Percentiles rank a stretch among this genome's conserved stretches.
Conservation (phyloP, 92 coral and sea anemone species). For the Phenganax stokvisi region DNA sequence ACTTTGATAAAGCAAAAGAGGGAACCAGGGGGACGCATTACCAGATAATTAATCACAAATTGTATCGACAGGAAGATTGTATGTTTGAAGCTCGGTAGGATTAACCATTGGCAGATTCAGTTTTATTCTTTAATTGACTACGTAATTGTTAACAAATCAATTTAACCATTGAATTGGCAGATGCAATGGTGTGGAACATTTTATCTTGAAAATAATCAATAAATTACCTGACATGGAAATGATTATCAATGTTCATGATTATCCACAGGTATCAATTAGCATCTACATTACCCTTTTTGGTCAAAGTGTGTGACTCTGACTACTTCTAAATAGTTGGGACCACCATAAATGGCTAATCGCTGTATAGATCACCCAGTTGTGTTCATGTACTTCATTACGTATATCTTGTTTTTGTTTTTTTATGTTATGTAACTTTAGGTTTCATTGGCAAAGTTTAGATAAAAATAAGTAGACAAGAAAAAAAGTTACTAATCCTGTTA, state of each 20-base stretch:
- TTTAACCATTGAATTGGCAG: slow-evolving; percentile 32
- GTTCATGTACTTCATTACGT: too few species aligned
- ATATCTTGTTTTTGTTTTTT: too few species aligned
- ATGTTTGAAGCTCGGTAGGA: slow-evolving; percentile 90
- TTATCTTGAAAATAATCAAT: slow-evolving; percentile 71
- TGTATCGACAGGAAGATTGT: slow-evolving; percentile 79
- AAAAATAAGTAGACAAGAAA: not conserved
- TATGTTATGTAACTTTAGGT: not conserved
- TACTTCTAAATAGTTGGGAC: not conserved
- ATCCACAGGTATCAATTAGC: slow-evolving; percentile 67
- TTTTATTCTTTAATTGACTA: not conserved
- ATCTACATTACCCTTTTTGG: not conserved
- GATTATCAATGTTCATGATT: slow-evolving; percentile 80
- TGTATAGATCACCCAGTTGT: too few species aligned
- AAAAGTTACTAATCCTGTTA: not conserved
- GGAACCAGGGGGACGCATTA: slow-evolving; percentile 75
- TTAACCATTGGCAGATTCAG: not conserved
- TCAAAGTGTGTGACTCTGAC: not conserved
- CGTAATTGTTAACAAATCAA: not conserved
- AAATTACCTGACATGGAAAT: slow-evolving; percentile 95
- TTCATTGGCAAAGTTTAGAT: not conserved
- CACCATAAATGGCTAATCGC: too few species aligned
- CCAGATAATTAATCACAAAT: slow-evolving; percentile 78
- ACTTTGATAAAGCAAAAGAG: slow-evolving; percentile 58
- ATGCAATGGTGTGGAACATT: slow-evolving; percentile 94